Percentiles rank a stretch among this genome's conserved stretches.
phyloP scores from a whole-genome alignment of 53 echinoderm and acorn worm species.

The Patiria pectinifera region DNA sequence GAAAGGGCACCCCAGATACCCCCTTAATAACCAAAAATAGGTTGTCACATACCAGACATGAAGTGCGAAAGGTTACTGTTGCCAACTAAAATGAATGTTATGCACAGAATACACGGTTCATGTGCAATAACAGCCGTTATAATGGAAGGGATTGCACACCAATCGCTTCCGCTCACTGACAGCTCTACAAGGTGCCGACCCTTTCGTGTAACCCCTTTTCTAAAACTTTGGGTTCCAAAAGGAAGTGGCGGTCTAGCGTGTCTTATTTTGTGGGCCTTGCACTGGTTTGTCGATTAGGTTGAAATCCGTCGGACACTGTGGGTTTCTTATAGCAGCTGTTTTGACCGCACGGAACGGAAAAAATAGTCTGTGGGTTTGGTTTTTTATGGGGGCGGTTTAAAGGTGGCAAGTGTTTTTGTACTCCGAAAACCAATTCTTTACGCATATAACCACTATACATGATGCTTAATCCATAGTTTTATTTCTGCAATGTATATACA shows the following conservation, averaged over 20 bases:
- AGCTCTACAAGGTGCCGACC: background rate
- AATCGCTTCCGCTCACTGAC: constrained; percentile 21
- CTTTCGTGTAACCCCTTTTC: background rate
- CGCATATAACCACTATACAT: too few species aligned
- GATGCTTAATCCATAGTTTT: too few species aligned
- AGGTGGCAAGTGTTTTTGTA: background rate
- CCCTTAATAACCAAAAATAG: too few species aligned
- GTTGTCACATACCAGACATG: too few species aligned
- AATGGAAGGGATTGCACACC: too few species aligned
- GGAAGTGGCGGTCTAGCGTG: constrained; percentile 4
- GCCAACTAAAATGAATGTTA: background rate
- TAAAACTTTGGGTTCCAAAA: background rate
- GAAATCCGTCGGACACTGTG: background rate
- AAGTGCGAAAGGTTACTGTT: too few species aligned
- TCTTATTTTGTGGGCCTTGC: background rate
- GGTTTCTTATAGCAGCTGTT: background rate
- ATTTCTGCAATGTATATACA: too few species aligned
- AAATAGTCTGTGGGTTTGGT: constrained; percentile 31
- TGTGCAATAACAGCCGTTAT: background rate
- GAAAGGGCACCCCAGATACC: background rate
- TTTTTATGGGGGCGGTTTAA: background rate
- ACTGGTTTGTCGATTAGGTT: background rate
- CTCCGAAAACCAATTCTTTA: too few species aligned
- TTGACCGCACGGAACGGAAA: constrained; percentile 22
- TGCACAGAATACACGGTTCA: too few species aligned